Percentiles rank a stretch among this genome's conserved stretches.
These are phyloP conservation scores for Ginglymostoma cirratum DNA, from an alignment of 2,113 vertebrate species.

Conservation along the genomic window DNA sequence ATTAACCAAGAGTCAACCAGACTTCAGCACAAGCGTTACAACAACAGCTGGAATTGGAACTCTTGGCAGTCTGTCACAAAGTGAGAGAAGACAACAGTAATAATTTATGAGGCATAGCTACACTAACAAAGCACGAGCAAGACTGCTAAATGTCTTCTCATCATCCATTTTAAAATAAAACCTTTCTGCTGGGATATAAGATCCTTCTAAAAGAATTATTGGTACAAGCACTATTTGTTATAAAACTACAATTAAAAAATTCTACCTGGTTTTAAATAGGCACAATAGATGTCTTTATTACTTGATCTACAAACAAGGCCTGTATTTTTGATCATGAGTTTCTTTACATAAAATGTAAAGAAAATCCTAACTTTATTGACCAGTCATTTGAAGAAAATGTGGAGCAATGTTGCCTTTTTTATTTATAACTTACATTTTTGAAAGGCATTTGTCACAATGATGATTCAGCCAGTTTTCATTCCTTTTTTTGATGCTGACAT, in stretches of 20 bases:
- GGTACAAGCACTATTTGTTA: neutral
- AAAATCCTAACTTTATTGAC: neutral
- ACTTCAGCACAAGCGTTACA: constrained; percentile 52
- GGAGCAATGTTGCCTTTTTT: neutral
- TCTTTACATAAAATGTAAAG: neutral
- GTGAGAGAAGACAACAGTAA: constrained; percentile 46
- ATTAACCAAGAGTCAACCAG: constrained; percentile 70
- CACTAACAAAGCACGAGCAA: neutral
- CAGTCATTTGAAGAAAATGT: neutral
- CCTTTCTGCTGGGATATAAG: neutral
- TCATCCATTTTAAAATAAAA: neutral
- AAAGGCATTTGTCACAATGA: neutral
- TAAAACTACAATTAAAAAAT: neutral
- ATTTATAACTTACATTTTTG: neutral
- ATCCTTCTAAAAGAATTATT: neutral
- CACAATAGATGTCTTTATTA: neutral
- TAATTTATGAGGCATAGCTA: constrained; percentile 36
- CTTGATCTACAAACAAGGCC: neutral
- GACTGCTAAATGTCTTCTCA: neutral
- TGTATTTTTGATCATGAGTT: neutral
- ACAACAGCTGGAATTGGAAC: constrained; percentile 51
- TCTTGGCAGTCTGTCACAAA: constrained; percentile 48
- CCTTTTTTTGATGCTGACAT: neutral
- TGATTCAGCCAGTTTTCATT: neutral
- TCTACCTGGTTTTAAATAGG: neutral